A percentile compares a stretch with the other conserved stretches of the same genome.
Conservation (phyloP, 2,797 vertebrate species). For the Hoplostethus atlanticus region DNA sequence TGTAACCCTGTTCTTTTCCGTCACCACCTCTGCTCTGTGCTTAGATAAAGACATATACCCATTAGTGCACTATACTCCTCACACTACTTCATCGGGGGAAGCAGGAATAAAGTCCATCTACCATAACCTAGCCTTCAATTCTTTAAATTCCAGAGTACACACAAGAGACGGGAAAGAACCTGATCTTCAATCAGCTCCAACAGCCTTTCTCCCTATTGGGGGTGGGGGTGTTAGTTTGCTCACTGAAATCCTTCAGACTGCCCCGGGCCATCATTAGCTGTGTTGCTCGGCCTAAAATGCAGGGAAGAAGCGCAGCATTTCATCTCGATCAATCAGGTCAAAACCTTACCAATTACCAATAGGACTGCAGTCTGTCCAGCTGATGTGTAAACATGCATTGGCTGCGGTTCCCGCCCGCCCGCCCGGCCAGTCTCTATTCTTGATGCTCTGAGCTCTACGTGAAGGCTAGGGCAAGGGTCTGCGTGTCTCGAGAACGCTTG, state of each 20-base stretch:
- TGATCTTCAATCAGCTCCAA: conserved; percentile 26
- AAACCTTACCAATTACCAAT: conserved; percentile 34
- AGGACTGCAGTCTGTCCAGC: conserved; percentile 2
- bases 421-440: not conserved
- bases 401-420: not conserved
- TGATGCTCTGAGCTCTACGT: not conserved
- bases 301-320: conserved; percentile 26
- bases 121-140: not conserved
- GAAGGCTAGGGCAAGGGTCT: not conserved
- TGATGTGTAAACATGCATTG: conserved; percentile 2
- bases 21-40: not conserved
- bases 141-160: not conserved
- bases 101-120: no score
- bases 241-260: conserved; percentile 17
- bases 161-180: conserved; percentile 4
- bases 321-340: conserved; percentile 38
- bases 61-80: not conserved
- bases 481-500: not conserved
- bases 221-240: conserved; percentile 21
- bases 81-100: no score
- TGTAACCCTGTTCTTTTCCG: not conserved
- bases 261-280: conserved; percentile 40
- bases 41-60: not conserved
- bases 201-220: conserved; percentile 3
- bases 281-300: conserved; percentile 26